Evolutionary conservation across 2,888 invertebrate species (phyloP), one percentile per base, ranked within the genome.

Genomic region (Entomobrya proxima): DNA sequence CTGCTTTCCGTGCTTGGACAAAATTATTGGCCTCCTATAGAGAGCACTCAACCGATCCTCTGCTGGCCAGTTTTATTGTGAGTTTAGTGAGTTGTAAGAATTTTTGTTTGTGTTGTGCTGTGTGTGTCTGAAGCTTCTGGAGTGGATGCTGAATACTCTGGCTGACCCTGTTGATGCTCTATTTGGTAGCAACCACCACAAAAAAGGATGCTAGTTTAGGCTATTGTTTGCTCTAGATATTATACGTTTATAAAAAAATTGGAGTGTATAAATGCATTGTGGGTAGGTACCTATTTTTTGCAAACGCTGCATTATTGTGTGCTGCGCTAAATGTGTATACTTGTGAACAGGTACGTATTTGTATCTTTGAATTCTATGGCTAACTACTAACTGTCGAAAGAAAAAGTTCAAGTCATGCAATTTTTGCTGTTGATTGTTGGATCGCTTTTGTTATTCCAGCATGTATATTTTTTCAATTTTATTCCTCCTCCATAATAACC

Each of bases 1-100:
- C 80, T 80, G 80, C 40, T 69, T 72, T 80, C 72, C 72, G 50
- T 80, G 80, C 80, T 72, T 55, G 80, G 80, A 80, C 72, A 72
- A 80, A 80, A 80, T 80, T 80, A 80, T 80, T 80, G 80, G 80
- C 80, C 80, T 55, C 80, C 80, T 80, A 72, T 61, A 72, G 80
- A 80, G 80, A 80, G 80, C 80, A 80, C 80, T 80, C 72, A 80
- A 69, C 37, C 44, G 80, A 80, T 72, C 72, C 80, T 80, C 80
- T 80, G 72, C 72, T 80, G 80, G 80, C 80, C 72, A 80, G 80
- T 72, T 80, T 79, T 69, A 64, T 67, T 79, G 67, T 67, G 50
- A 44, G 69, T 44, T 69, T 40, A 44, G 69, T 44, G 44, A 79
- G 79, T 47, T 67, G 79, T 79, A 67, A 79, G 67, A 58, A 24